Evolutionary conservation across 2,113 vertebrate species (phyloP), one percentile per base, ranked within the genome.

Genomic region (Xyliphius kryptos): DNA sequence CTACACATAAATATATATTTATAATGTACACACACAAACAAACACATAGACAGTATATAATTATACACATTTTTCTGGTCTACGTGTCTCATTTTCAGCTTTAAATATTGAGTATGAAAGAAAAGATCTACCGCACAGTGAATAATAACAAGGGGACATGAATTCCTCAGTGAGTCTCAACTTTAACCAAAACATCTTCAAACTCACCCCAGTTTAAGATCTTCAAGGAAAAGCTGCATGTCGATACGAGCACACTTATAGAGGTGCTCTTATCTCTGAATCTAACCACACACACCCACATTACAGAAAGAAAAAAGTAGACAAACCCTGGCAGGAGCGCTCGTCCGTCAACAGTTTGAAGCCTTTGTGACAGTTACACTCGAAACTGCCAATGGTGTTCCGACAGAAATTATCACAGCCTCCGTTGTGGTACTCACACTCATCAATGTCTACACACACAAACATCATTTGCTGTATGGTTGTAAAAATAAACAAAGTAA

Each of bases 271-370:
- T 74, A 74, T 78, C 69, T 65, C 19, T n/a, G 9, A 50, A 7
- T 1, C 46, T 15, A 46, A 19, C 36, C 20, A 36, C 51, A 60
- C 53, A 61, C 58, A 60, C 61, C 53, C 57, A 44, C 41, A 59
- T 48, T 62, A 21, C 43, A 48, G 36, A 49, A 41, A 47, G 49
- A 32, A 12, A 38, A 26, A 14, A 66, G 44, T 8, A 41, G 49
- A 80, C 73, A 91, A 2, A 98, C 96, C 96, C 90, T 97, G 94
- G 82, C 96, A 99, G 22, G 93, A 93, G 21, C 87, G 93, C 77
- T 99, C 96, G 67, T 99, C 93, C 55, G 92, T 92, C 80, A 98
- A 88, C 76, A 99, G 87, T 83, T 99, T 99, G 85, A 94, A 98
- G 75, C 96, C 96, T 76, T 94, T 95, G 66, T 74, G 91, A 85